Base-by-base conservation (phyloP, 2,888 invertebrate genomes). In the Acanthococcus lagerstroemiae region DNA sequence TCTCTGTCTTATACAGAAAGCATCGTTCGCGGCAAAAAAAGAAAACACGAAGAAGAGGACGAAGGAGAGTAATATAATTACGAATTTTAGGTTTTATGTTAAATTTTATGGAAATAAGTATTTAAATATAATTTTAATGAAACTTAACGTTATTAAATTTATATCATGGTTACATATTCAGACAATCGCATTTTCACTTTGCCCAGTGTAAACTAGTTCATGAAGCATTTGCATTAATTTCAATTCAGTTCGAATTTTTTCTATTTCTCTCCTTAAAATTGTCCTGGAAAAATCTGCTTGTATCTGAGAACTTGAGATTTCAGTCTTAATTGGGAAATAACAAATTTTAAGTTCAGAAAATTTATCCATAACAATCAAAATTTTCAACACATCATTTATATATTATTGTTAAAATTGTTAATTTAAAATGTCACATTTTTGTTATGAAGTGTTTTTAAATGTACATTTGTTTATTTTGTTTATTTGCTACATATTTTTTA, bases 81-180 rank as follows among this genome's bases (percentile, higher is more conserved):
- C 37, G 22, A 50, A 21, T 30, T 63, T 52, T 52, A 37, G 44
- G 25, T 63, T 63, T 44, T 44, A 63, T 63, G 63, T 63, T 63
- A 54, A 63, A 52, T 63, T 63, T 63, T 63, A 54, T 52, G 21
- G 12, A 25, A 52, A 27, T 63, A 63, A 63, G 54, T 50, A 63
- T 30, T 30, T 63, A 63, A 63, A 54, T 63, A 50, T 63, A 63
- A 63, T 63, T 63, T 52, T 52, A 63, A 48, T 37, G 21, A 63
- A 63, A 54, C 30, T 24, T 63, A 30, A 54, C 30, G 63, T 63
- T 54, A 63, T 63, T 26, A 27, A 55, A 55, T 55, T 54, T 63
- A 54, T 63, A 63, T 63, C 63, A 63, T 52, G 52, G 54, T 52
- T 63, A 63, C 52, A 63, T 54, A 52, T 63, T 63, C 61, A 50